Base-by-base conservation (phyloP, 2,113 vertebrate species). In the Oxyruncus cristatus region DNA sequence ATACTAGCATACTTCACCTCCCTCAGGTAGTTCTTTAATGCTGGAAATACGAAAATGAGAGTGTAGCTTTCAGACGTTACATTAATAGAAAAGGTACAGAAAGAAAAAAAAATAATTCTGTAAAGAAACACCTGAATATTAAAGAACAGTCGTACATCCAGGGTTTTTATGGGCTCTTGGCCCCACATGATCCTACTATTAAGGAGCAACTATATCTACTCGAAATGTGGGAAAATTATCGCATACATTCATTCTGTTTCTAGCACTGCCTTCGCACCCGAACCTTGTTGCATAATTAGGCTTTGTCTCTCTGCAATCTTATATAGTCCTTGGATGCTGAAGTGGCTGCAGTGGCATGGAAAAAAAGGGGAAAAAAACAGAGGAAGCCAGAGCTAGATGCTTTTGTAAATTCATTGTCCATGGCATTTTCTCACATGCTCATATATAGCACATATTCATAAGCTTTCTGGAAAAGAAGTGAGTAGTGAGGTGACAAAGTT, bases 11-110 rank as follows among this genome's bases (percentile, higher is more conserved):
- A 30, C 8, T 61, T 78, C 50, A 62, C 8, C 1, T 52, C 16
- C 58, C 35, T 49, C 37, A 58, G 16, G 19, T 5, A 56, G 12
- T 37, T 12, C 4, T 55, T 80, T 65, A 84, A 3, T 26, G 13
- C 27, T 46, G 17, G 6, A 59, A 74, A 56, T 35, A 56, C 27
- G 19, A 55, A 70, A 65, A 68, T 8, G 4, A 46, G 67, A 72
- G 12, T 0, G 0, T 18, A 77, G 35, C 5, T 35, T 56, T 52
- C 28, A 74, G 16, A 20, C 12, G 15, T 62, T 39, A 21, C 0
- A 0, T 58, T 52, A 46, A 24, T 9, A 67, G 16, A n/a, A 92
- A 81, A 65, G 9, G 1, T 14, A 49, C 17, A 70, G 27, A 49
- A 78, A 61, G 3, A 79, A 85, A 41, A 9, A 81, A 33, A 67